Evolutionary conservation across 2,113 vertebrate genomes (phyloP), one percentile per base, ranked within the genome.

Genomic region (Neotragus moschatus): DNA sequence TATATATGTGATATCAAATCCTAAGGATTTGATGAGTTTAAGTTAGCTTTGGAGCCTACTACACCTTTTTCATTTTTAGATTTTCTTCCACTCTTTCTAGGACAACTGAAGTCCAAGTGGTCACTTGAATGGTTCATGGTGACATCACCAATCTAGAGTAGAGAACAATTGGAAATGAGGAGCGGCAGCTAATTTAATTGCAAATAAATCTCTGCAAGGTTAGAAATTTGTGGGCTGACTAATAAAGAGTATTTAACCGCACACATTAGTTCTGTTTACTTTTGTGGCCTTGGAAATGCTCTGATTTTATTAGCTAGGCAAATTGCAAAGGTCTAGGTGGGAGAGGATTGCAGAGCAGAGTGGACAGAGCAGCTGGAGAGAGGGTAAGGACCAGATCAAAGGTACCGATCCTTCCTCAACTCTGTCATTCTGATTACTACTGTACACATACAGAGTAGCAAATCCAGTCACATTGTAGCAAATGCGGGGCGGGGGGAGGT

Each of bases 221-320:
- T 95, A 45, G 13, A 89, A 61, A 93, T 66, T 90, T 39, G 25
- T 19, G 21, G 21, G 47, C n/a, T 90, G 47, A 56, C n/a, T 53
- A 39, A 80, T 39, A 89, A 66, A 88, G 33, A 25, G 45, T 49
- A 55, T 92, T 95, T 90, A 90, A 87, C 45, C 51, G 14, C 55
- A 30, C 45, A 51, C 23, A 47, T 84, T 7, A 80, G 12, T 84
- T 84, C 4, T 55, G 2, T 91, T 73, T 93, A 47, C n/a, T 75
- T 73, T 55, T 15, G 3, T 80, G 39, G 60, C 6, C 60, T 95
- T 94, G 92, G 75, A 94, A 60, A 63, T 79, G 14, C 49, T 86
- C 14, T 95, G 53, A 91, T 86, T 93, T 93, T 88, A 90, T 96
- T 91, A 89, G 19, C 26, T 75, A 61, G 51, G 33, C 53, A 92